Percentiles rank a stretch among this genome's conserved stretches.
These are phyloP conservation scores for Coluber constrictor DNA, from an alignment of 2,797 vertebrate genomes.

Conservation along the genomic window DNA sequence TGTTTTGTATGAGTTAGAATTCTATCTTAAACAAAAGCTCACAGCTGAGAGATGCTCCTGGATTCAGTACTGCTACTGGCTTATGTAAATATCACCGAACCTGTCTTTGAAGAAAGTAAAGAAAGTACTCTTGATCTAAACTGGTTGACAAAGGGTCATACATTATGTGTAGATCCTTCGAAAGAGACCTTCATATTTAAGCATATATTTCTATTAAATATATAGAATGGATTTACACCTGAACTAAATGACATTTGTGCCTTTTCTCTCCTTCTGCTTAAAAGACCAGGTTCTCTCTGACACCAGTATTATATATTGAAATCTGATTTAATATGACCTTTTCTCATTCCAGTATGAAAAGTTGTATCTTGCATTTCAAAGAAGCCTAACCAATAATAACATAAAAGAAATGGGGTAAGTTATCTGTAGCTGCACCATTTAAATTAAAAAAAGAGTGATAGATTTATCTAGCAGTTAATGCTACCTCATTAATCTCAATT, in stretches of 20 bases:
- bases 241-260: background rate
- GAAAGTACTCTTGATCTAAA: background rate
- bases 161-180: background rate
- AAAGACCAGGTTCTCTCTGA: conserved; percentile 1
- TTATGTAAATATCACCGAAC: background rate
- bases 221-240: background rate
- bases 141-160: background rate
- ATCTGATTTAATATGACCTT: conserved; percentile 21
- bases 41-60: background rate
- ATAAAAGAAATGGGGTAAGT: conserved; percentile 82
- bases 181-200: background rate
- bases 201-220: background rate
- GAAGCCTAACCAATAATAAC: conserved; percentile 79
- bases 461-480: background rate
- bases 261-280: background rate
- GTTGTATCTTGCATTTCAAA: conserved; percentile 85
- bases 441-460: conserved; percentile 11
- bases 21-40: background rate
- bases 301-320: conserved; percentile 31
- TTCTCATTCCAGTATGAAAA: conserved; percentile 82
- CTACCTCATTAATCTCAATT: background rate
- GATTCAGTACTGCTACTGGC: background rate
- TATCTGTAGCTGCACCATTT: conserved; percentile 12
- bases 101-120: background rate
- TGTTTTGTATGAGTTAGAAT: background rate